phyloP scores from a whole-genome alignment of 1,140 invertebrate genomes.

The Bombus haemorrhoidalis region DNA sequence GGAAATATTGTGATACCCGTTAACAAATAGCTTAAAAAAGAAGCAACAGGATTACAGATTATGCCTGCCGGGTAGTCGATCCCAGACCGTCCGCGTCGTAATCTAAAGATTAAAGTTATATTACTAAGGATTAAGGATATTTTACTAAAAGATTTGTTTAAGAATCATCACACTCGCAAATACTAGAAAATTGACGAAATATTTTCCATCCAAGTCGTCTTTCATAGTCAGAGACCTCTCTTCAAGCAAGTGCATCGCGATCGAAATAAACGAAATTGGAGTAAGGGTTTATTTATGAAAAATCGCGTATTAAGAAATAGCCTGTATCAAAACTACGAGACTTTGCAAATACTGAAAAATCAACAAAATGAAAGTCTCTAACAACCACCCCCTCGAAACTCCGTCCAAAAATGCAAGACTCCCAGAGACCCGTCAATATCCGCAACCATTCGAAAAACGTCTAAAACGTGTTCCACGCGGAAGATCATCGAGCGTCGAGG shows the following conservation, averaged over 20 bases:
- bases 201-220: no score
- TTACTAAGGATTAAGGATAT: no score
- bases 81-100: no score
- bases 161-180: no score
- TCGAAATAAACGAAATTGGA: not conserved
- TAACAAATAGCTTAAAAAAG: not conserved
- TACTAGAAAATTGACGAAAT: no score
- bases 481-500: not conserved
- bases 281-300: not conserved
- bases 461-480: not conserved
- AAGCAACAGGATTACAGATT: not conserved
- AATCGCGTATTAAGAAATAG: no score
- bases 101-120: no score
- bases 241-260: not conserved
- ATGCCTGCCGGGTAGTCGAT: no score
- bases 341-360: not conserved
- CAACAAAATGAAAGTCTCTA: not conserved
- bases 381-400: not conserved
- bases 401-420: not conserved
- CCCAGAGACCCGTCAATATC: not conserved
- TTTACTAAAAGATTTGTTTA: no score
- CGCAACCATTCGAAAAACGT: not conserved
- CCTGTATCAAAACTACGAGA: no score
- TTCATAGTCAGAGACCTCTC: no score
- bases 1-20: constrained; percentile 7